Conservation (phyloP, 2,797 vertebrate genomes). For the Petrocephalus sullivani region DNA sequence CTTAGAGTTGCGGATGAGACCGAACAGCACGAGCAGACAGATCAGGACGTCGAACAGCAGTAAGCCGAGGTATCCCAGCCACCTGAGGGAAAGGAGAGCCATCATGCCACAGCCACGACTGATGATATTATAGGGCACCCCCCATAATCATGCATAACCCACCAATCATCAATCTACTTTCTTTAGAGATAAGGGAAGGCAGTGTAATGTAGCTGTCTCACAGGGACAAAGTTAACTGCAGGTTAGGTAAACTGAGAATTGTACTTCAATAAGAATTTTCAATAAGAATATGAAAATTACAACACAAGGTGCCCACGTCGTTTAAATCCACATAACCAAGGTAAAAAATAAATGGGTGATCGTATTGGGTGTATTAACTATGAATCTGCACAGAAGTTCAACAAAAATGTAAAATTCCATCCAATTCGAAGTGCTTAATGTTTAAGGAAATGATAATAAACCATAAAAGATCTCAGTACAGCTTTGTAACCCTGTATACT, state of each 20-base stretch:
- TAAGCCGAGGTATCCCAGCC: slow-evolving; percentile 82
- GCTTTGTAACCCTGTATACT: not conserved
- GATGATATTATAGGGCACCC: not conserved
- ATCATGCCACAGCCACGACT: not conserved
- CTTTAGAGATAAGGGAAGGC: not conserved
- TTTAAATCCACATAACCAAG: not conserved
- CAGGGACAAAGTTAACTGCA: not conserved
- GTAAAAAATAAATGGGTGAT: not conserved
- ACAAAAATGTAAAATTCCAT: not conserved
- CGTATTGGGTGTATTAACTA: not conserved
- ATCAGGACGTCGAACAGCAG: slow-evolving; percentile 85
- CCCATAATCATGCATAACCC: not conserved
- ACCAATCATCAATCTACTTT: not conserved
- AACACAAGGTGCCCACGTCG: not conserved
- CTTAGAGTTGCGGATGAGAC: slow-evolving; percentile 88
- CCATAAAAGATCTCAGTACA: not conserved
- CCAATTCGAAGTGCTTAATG: not conserved
- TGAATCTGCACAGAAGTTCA: not conserved
- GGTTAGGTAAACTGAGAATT: not conserved
- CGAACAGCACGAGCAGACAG: slow-evolving; percentile 87
- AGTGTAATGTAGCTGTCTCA: not conserved
- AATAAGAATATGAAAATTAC: not conserved
- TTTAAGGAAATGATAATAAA: not conserved
- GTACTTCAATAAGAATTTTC: not conserved
- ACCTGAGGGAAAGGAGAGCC: slow-evolving; percentile 55